Percentiles rank a stretch among this genome's conserved stretches.
Evolutionary conservation across 2,888 invertebrate genomes (phyloP).

Genomic region (Empis livida): DNA sequence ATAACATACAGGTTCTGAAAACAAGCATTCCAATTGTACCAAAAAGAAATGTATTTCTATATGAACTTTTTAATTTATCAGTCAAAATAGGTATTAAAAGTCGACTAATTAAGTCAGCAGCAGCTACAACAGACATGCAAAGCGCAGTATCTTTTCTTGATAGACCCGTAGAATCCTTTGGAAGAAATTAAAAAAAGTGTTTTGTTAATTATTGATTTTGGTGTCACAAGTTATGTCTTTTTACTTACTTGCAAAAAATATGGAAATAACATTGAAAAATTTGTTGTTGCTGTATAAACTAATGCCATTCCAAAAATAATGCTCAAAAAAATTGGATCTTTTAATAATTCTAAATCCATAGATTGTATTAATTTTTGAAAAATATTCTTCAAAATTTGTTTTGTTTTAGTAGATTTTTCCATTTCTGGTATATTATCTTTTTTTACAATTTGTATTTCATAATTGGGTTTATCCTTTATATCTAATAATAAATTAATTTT

Average conservation of each 20-base stretch:
- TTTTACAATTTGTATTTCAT: conserved; percentile 13
- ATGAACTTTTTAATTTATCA: conserved; percentile 46
- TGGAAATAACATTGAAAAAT: conserved; percentile 58
- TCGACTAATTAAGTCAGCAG: conserved; percentile 53
- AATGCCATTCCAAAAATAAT: conserved; percentile 53
- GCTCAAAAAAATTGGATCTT: conserved; percentile 49
- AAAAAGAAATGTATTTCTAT: conserved; percentile 47
- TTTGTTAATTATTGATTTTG: not conserved
- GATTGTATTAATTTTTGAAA: conserved; percentile 33
- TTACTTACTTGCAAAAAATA: conserved; percentile 48
- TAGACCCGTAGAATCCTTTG: conserved; percentile 24
- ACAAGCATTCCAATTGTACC: conserved; percentile 46
- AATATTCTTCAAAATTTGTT: conserved; percentile 20
- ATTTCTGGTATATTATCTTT: conserved; percentile 3
- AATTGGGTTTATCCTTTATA: conserved; percentile 10
- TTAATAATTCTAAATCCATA: conserved; percentile 50
- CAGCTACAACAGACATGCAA: conserved; percentile 58
- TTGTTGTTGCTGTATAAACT: conserved; percentile 53
- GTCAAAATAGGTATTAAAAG: conserved; percentile 49
- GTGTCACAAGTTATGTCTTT: not conserved
- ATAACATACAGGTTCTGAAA: conserved; percentile 20
- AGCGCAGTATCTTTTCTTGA: conserved; percentile 44
- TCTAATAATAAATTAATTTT: conserved; percentile 21
- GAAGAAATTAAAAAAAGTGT: not conserved
- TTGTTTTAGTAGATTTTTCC: conserved; percentile 5